A percentile compares a stretch with the other conserved stretches of the same genome.
phyloP scores from a whole-genome alignment of 2,113 vertebrate species.

The Ammodytes marinus region DNA sequence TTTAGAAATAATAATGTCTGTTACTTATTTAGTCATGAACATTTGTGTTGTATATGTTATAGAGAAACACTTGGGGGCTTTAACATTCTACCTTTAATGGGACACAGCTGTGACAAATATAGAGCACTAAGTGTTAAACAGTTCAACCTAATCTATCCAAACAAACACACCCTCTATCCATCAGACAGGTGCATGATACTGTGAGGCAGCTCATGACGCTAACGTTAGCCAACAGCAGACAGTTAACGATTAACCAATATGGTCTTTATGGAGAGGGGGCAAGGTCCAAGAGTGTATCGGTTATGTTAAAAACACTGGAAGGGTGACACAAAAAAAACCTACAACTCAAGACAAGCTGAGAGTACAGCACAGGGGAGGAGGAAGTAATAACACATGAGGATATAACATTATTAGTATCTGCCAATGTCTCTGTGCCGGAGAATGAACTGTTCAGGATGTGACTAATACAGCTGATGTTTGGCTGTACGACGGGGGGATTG shows the following conservation, averaged over 20 bases:
- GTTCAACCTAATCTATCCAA: not conserved
- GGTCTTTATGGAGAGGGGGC: slow-evolving; percentile 43
- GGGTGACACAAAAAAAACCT: slow-evolving; percentile 20
- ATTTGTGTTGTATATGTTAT: not conserved
- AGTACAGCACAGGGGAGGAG: not conserved
- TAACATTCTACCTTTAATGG: not conserved
- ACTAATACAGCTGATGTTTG: slow-evolving; percentile 3
- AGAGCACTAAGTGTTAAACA: not conserved
- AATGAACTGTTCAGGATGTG: not conserved
- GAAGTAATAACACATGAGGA: not conserved
- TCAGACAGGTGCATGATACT: slow-evolving; percentile 11
- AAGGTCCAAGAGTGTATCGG: slow-evolving; percentile 54
- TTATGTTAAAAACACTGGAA: not conserved
- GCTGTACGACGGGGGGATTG: not conserved
- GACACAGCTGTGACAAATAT: not conserved
- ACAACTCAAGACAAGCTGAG: not conserved
- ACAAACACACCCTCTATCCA: slow-evolving; percentile 45
- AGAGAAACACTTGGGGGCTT: not conserved
- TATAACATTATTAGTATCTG: not conserved
- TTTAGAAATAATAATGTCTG: not conserved
- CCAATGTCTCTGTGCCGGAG: not conserved
- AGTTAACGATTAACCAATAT: slow-evolving; percentile 61
- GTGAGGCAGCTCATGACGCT: slow-evolving; percentile 7
- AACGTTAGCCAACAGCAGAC: slow-evolving; percentile 28
- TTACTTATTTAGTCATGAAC: not conserved